Evolutionary conservation across 1,140 invertebrate genomes (phyloP).

Genomic region (Drosophila mauritiana): DNA sequence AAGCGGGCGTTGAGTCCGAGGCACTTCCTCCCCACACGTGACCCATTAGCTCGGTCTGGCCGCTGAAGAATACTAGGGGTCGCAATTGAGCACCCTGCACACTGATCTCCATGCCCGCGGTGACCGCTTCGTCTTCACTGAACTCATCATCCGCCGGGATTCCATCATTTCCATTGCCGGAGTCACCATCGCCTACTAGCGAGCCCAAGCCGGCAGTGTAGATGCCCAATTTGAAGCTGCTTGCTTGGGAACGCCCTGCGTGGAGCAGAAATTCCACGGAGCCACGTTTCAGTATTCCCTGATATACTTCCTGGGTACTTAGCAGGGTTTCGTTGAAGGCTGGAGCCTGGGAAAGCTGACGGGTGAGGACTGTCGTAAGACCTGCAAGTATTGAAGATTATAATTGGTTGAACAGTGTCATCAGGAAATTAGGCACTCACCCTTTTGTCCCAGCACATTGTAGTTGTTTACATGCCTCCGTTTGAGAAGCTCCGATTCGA

Average conservation of each 20-base stretch:
- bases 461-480: constrained; percentile 88
- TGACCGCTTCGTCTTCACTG: constrained; percentile 86
- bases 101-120: constrained; percentile 93
- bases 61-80: constrained; percentile 94
- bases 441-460: constrained; percentile 88
- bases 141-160: constrained; percentile 86
- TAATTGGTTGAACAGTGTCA: neutral
- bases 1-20: constrained; percentile 92
- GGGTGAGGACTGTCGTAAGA: constrained; percentile 89
- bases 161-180: constrained; percentile 80
- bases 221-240: constrained; percentile 89
- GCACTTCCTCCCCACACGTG: constrained; percentile 94
- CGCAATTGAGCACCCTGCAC: constrained; percentile 91
- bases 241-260: constrained; percentile 85
- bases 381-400: constrained; percentile 70
- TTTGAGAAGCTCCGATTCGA: constrained; percentile 83
- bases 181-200: constrained; percentile 87
- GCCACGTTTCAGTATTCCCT: constrained; percentile 91
- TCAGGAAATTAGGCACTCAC: constrained; percentile 33
- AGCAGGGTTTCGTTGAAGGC: constrained; percentile 90
- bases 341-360: constrained; percentile 86
- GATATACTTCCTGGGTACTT: constrained; percentile 90
- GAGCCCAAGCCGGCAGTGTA: constrained; percentile 92
- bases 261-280: constrained; percentile 90
- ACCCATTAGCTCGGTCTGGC: constrained; percentile 94